Percentiles rank a stretch among this genome's conserved stretches.
phyloP scores from a whole-genome alignment of 1,140 invertebrate genomes.

The Diplogasteroides magnus region DNA sequence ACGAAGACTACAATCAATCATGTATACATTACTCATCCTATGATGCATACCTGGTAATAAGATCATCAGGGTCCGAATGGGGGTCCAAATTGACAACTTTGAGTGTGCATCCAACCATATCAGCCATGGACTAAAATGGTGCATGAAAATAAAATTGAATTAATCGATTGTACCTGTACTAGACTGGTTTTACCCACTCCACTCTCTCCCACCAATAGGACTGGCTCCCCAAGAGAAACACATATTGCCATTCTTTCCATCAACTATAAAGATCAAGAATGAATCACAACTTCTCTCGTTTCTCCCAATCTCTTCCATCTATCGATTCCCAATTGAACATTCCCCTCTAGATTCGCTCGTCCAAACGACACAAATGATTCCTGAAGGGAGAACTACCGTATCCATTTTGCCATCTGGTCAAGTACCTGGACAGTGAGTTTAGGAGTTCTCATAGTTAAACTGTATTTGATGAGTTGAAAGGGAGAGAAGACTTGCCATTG shows the following conservation, averaged over 20 bases:
- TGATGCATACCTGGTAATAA: slow-evolving; percentile 73
- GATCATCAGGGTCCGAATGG: slow-evolving; percentile 26
- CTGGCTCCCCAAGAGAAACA: slow-evolving; percentile 71
- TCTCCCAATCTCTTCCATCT: background rate
- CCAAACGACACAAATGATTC: background rate
- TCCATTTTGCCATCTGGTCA: background rate
- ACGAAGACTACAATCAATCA: slow-evolving; percentile 74
- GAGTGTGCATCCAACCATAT: slow-evolving; percentile 68
- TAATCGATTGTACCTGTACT: slow-evolving; percentile 71
- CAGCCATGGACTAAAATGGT: slow-evolving; percentile 63
- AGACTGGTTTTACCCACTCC: slow-evolving; percentile 97
- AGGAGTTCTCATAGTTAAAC: background rate
- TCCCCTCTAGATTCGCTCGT: background rate
- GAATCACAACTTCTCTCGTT: slow-evolving; percentile 55
- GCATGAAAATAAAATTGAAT: background rate
- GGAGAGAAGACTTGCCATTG: slow-evolving; percentile 8
- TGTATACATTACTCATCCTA: too few species aligned
- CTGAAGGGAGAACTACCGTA: background rate
- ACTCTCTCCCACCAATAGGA: slow-evolving; percentile 92
- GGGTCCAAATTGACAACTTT: slow-evolving; percentile 97
- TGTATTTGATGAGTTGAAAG: too few species aligned
- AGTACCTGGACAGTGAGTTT: background rate
- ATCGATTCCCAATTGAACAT: background rate
- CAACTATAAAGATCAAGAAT: slow-evolving; percentile 59
- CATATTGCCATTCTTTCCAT: slow-evolving; percentile 65